Percentiles rank a stretch among this genome's conserved stretches.
These are phyloP conservation scores for Hoplodrina blanda DNA, from an alignment of 2,888 invertebrate genomes.

Conservation along the genomic window DNA sequence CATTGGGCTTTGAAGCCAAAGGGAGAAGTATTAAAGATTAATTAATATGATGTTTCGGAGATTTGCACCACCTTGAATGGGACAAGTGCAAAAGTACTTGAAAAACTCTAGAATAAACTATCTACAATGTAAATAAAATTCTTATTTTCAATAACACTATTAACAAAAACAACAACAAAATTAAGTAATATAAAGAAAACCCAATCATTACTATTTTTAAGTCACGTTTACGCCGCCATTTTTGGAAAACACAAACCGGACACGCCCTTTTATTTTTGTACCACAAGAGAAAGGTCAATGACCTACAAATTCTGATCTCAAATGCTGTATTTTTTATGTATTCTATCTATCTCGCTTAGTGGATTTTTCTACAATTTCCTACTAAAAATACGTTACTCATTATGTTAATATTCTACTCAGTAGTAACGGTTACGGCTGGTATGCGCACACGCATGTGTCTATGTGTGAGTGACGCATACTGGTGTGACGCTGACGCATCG, in stretches of 20 bases:
- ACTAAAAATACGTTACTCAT: slow-evolving; percentile 48
- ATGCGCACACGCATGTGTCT: slow-evolving; percentile 22
- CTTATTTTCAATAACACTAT: no score
- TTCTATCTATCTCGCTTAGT: neutral
- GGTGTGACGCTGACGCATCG: slow-evolving; percentile 52
- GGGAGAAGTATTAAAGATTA: no score
- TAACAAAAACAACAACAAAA: no score
- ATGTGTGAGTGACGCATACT: slow-evolving; percentile 51
- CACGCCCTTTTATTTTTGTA: slow-evolving; percentile 13
- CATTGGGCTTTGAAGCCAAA: no score
- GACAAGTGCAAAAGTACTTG: no score
- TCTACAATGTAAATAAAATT: no score
- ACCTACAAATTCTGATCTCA: slow-evolving; percentile 1
- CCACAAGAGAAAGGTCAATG: slow-evolving; percentile 16
- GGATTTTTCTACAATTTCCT: slow-evolving; percentile 42
- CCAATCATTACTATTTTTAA: neutral
- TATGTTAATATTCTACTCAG: slow-evolving; percentile 51
- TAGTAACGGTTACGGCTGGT: slow-evolving; percentile 61
- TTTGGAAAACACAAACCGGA: neutral
- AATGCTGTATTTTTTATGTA: neutral
- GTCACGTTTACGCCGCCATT: slow-evolving; percentile 1
- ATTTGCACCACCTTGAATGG: no score
- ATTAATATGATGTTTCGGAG: no score
- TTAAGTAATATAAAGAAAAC: neutral
- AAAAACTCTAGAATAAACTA: no score